Percentiles rank a stretch among this genome's conserved stretches.
phyloP scores from a whole-genome alignment of 2,888 invertebrate genomes.

The Danaus chrysippus region DNA sequence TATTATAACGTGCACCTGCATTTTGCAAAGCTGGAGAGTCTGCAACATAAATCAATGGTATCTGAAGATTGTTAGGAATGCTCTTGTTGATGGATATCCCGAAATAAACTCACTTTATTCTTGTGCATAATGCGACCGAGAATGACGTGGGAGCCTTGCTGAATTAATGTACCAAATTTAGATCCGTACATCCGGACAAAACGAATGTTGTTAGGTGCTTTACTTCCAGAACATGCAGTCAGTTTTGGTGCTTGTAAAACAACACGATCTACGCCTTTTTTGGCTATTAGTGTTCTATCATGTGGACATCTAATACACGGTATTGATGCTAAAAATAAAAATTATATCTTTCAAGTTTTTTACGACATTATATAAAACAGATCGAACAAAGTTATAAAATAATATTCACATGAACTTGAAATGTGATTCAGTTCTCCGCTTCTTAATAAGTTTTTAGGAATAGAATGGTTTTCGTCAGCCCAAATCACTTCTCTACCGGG shows the following conservation, averaged over 20 bases:
- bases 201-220: slow-evolving; percentile 45
- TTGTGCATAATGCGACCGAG: slow-evolving; percentile 56
- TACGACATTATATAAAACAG: not conserved
- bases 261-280: slow-evolving; percentile 54
- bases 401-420: slow-evolving; percentile 7
- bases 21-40: slow-evolving; percentile 65
- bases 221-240: slow-evolving; percentile 52
- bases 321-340: slow-evolving; percentile 35
- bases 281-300: slow-evolving; percentile 63
- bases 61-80: slow-evolving; percentile 17
- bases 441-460: slow-evolving; percentile 29
- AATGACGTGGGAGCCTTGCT: slow-evolving; percentile 60
- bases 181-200: slow-evolving; percentile 65
- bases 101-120: slow-evolving; percentile 48
- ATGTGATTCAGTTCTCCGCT: slow-evolving; percentile 41
- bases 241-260: slow-evolving; percentile 54
- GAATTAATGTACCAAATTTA: slow-evolving; percentile 57
- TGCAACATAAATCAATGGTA: slow-evolving; percentile 42
- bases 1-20: slow-evolving; percentile 62
- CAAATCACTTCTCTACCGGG: slow-evolving; percentile 57
- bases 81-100: not conserved
- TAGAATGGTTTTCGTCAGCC: slow-evolving; percentile 37
- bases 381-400: not conserved
- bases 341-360: not conserved
- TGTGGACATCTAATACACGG: slow-evolving; percentile 65